Conservation (phyloP, 2,888 invertebrate species). For the Aplocera efformata region DNA sequence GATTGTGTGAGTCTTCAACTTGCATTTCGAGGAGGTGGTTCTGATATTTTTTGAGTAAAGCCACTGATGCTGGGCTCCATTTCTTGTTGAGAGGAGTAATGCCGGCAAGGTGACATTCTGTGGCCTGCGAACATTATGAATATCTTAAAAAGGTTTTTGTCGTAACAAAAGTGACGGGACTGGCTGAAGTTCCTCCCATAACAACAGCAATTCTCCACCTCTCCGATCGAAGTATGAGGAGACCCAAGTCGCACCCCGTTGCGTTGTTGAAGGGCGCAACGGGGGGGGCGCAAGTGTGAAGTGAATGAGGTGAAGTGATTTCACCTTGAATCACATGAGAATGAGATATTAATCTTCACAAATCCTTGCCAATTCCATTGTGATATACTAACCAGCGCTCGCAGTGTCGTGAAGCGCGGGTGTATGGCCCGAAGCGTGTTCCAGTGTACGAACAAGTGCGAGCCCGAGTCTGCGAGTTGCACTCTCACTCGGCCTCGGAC, state of each 20-base stretch:
- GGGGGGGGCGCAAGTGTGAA: too few species aligned
- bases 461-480: constrained; percentile 83
- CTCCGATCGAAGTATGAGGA: too few species aligned
- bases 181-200: too few species aligned
- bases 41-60: constrained; percentile 45
- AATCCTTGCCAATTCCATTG: too few species aligned
- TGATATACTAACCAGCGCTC: constrained; percentile 66
- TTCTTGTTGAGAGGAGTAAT: constrained; percentile 61
- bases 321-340: too few species aligned
- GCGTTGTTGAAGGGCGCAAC: too few species aligned
- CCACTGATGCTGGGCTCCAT: constrained; percentile 58
- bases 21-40: constrained; percentile 46
- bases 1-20: constrained; percentile 54
- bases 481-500: constrained; percentile 74
- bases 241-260: too few species aligned
- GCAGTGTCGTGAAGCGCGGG: constrained; percentile 62
- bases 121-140: constrained; percentile 41
- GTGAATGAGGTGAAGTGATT: too few species aligned
- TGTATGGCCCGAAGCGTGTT: constrained; percentile 71
- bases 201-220: too few species aligned
- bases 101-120: constrained; percentile 64
- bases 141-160: background rate
- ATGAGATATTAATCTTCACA: too few species aligned
- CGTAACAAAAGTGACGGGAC: too few species aligned
- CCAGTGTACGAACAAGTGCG: constrained; percentile 67